Evolutionary conservation across 2,888 invertebrate genomes (phyloP).

Genomic region (Drosophila melanosoma): DNA sequence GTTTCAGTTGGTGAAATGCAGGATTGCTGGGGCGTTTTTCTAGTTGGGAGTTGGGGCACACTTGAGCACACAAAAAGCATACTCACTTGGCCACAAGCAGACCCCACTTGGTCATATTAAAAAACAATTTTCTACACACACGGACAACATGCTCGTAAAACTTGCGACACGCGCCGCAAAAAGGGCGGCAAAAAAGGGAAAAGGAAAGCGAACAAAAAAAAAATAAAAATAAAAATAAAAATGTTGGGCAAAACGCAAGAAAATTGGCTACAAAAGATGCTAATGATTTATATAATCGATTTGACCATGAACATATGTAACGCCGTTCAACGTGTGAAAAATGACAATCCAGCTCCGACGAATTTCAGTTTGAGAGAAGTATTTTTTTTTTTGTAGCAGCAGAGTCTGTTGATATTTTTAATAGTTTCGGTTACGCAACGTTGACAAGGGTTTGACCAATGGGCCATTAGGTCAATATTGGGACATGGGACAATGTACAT

Average conservation of each 20-base stretch:
- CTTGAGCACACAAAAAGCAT: slow-evolving; percentile 29
- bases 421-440: slow-evolving; percentile 76
- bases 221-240: slow-evolving; percentile 9
- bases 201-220: slow-evolving; percentile 5
- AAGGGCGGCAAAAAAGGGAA: slow-evolving; percentile 29
- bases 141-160: slow-evolving; percentile 63
- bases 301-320: slow-evolving; percentile 84
- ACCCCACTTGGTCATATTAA: slow-evolving; percentile 74
- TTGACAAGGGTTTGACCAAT: slow-evolving; percentile 78
- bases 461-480: slow-evolving; percentile 68
- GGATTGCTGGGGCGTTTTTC: neutral
- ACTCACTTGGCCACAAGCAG: slow-evolving; percentile 35
- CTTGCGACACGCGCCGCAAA: slow-evolving; percentile 61
- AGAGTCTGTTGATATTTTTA: slow-evolving; percentile 76
- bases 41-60: neutral
- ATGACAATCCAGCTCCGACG: slow-evolving; percentile 47
- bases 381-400: slow-evolving; percentile 17
- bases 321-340: slow-evolving; percentile 71
- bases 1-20: slow-evolving; percentile 12
- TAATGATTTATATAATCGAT: slow-evolving; percentile 85
- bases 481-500: slow-evolving; percentile 12
- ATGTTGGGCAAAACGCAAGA: slow-evolving; percentile 63
- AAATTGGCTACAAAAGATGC: slow-evolving; percentile 84
- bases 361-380: neutral
- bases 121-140: slow-evolving; percentile 81